Evolutionary conservation across 2,888 invertebrate species (phyloP).

Genomic region (Mantis religiosa): DNA sequence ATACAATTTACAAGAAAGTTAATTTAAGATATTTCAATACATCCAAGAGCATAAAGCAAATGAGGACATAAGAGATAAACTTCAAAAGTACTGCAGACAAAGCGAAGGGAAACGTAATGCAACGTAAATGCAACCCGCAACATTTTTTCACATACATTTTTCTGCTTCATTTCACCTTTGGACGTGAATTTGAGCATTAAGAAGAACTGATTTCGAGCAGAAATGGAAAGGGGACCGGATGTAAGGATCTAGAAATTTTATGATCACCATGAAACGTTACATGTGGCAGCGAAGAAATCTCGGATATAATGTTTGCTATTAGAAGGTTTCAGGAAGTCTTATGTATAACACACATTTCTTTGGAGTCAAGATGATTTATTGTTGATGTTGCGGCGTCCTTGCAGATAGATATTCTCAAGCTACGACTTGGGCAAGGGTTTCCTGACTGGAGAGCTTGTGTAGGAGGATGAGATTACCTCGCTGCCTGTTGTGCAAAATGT

Average conservation of each 20-base stretch:
- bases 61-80: no score
- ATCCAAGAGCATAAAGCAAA: no score
- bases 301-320: neutral
- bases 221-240: neutral
- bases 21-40: no score
- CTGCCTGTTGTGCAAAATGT: neutral
- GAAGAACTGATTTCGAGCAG: neutral
- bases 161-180: neutral
- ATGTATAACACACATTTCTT: neutral
- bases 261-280: neutral
- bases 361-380: neutral
- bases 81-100: no score
- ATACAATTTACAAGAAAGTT: no score
- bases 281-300: neutral
- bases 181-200: neutral
- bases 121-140: no score
- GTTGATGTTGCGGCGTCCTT: neutral
- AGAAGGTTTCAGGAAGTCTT: neutral
- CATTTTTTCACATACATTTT: neutral
- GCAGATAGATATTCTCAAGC: neutral
- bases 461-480: neutral
- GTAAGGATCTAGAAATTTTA: neutral
- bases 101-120: no score
- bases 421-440: no score
- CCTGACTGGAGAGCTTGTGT: neutral